Evolutionary conservation across 2,113 vertebrate genomes (phyloP).

Genomic region (Pimephales promelas): DNA sequence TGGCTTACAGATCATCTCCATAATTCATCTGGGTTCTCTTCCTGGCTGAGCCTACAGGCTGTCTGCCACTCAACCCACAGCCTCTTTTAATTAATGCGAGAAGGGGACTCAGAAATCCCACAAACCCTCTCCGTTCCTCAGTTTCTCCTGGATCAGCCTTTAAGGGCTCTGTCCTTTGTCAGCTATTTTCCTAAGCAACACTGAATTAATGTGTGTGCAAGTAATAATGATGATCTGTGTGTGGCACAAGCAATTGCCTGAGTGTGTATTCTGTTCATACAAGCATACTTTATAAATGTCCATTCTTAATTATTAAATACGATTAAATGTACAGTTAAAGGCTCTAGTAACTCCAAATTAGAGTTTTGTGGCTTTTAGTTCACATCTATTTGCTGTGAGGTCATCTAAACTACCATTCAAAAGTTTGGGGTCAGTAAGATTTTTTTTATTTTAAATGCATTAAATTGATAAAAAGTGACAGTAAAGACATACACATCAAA

Average conservation of each 20-base stretch:
- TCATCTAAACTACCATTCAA: background rate
- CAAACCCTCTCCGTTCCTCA: conserved; percentile 40
- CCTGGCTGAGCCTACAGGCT: conserved; percentile 54
- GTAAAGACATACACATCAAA: no score
- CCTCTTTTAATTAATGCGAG: conserved; percentile 62
- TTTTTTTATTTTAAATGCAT: background rate
- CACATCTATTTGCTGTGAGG: background rate
- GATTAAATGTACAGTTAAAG: background rate
- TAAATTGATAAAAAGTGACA: background rate
- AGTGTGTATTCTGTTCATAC: background rate
- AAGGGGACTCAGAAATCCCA: conserved; percentile 42
- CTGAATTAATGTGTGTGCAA: conserved; percentile 14
- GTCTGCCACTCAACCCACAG: conserved; percentile 59
- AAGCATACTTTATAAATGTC: background rate
- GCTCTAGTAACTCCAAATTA: background rate
- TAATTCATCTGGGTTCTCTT: conserved; percentile 58
- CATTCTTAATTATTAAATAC: conserved; percentile 1
- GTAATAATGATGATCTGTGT: conserved; percentile 32
- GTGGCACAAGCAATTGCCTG: background rate
- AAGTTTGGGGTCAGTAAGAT: background rate
- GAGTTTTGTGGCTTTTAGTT: conserved; percentile 9
- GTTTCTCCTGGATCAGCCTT: conserved; percentile 43
- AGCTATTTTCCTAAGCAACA: conserved; percentile 46
- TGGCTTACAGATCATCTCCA: conserved; percentile 46
- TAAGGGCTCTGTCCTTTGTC: conserved; percentile 45